Conservation (phyloP, 2,113 vertebrate species). For the Rhipidura dahli region DNA sequence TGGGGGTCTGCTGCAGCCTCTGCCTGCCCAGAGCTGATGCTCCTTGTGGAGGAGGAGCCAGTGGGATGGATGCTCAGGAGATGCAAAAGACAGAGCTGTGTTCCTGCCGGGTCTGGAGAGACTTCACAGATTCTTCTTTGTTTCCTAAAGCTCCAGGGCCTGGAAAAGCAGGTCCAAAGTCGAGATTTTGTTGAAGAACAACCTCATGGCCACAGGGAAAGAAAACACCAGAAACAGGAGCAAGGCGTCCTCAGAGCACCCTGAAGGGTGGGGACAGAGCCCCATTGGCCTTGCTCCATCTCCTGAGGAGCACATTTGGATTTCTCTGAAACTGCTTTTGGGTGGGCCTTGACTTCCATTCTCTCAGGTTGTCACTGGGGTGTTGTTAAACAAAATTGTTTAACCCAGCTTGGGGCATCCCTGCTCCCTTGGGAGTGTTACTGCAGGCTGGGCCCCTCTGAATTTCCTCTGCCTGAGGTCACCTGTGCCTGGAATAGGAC, state of each 20-base stretch:
- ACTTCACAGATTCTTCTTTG: not conserved
- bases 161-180: not conserved
- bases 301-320: not conserved
- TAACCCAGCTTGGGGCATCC: not conserved
- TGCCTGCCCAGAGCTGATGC: not conserved
- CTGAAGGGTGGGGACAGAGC: not conserved
- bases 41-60: fast-evolving
- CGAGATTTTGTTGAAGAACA: not conserved
- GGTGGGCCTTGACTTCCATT: not conserved
- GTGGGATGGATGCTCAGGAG: not conserved
- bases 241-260: not conserved
- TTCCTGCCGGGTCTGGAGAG: not conserved
- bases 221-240: not conserved
- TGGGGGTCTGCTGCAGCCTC: not conserved
- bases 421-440: not conserved
- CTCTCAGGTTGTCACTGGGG: not conserved
- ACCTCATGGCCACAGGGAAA: fast-evolving
- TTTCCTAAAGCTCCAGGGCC: not conserved
- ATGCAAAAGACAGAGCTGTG: not conserved
- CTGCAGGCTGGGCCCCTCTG: not conserved
- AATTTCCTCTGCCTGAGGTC: not conserved
- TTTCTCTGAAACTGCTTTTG: not conserved
- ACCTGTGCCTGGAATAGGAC: not conserved
- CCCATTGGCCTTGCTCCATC: not conserved
- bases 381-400: not conserved